phyloP scores from a whole-genome alignment of 2,888 invertebrate species.

The Branchipolynoe longqiensis region DNA sequence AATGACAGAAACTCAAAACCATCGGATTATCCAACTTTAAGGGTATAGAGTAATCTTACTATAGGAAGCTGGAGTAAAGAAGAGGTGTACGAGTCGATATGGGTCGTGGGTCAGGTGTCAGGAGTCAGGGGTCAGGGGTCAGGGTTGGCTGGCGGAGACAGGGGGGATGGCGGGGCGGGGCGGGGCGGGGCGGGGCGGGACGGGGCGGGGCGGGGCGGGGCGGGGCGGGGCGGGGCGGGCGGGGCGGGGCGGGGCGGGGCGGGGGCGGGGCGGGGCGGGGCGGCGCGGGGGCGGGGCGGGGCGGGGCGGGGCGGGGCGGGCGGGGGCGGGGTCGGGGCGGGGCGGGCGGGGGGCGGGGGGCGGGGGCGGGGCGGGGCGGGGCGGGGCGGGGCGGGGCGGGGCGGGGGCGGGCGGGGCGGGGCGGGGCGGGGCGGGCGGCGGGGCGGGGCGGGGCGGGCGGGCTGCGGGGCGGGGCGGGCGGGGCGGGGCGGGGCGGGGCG shows the following conservation, averaged over 20 bases:
- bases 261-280: background rate
- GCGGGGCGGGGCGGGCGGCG: background rate
- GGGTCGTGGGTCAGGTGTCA: too few species aligned
- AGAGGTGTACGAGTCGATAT: too few species aligned
- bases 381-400: background rate
- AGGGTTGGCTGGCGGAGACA: too few species aligned
- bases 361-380: background rate
- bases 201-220: too few species aligned
- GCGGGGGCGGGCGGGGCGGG: background rate
- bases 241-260: background rate
- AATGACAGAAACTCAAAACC: too few species aligned
- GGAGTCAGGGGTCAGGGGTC: too few species aligned
- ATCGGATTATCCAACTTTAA: too few species aligned
- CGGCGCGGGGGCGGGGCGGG: background rate
- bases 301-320: background rate
- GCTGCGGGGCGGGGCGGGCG: background rate
- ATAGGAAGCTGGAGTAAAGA: too few species aligned
- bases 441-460: background rate
- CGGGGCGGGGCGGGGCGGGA: too few species aligned
- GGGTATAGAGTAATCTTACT: too few species aligned
- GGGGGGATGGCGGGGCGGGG: too few species aligned
- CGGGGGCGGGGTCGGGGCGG: background rate
- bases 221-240: background rate
- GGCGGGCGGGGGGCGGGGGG: background rate
- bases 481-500: background rate